Base-by-base conservation (phyloP, 2,113 vertebrate genomes). In the Neoarius graeffei region DNA sequence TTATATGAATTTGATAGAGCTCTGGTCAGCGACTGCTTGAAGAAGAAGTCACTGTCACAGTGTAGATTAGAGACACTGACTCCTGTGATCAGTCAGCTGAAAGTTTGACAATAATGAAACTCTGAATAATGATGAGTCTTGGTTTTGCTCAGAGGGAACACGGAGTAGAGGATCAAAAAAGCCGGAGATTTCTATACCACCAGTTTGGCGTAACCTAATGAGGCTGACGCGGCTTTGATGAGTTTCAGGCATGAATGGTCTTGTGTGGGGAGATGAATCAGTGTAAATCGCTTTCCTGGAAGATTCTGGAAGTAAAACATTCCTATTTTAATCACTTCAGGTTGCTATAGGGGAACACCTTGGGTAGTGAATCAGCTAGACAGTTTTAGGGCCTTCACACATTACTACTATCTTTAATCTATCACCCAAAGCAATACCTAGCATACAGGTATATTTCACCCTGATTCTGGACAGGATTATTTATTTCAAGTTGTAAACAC, bases 291-390 rank as follows among this genome's bases (percentile, higher is more conserved):
- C 42, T 30, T 79, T 57, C 13, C 62, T 59, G 79, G 30, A 59
- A 71, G 42, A 48, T 87, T 82, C 86, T 67, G 52, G 17, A 86
- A 56, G 73, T 59, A 86, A 86, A 42, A 66, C 59, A 9, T n/a
- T 54, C 48, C 85, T 86, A 48, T 48, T 10, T 27, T 19, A 5
- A 64, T 27, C 60, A 57, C 11, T 35, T 42, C 62, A 42, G 76
- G 77, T 57, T 86, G 76, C 76, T 52, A 42, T 25, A 56, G 64
- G 60, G 23, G 62, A 57, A 62, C 85, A 42, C 77, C 85, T 23
- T 48, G 11, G 50, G 20, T 76, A 57, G 20, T 57, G 85, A 81
- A 42, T 66, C 52, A 81, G 60, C 50, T 57, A 52, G 85, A 52
- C 48, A 42, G 27, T 35, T 85, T 76, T 59, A 85, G 67, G 17